Percentiles rank a stretch among this genome's conserved stretches.
These are phyloP conservation scores for Ametastegia equiseti DNA, from an alignment of 2,888 invertebrate genomes.

Conservation along the genomic window DNA sequence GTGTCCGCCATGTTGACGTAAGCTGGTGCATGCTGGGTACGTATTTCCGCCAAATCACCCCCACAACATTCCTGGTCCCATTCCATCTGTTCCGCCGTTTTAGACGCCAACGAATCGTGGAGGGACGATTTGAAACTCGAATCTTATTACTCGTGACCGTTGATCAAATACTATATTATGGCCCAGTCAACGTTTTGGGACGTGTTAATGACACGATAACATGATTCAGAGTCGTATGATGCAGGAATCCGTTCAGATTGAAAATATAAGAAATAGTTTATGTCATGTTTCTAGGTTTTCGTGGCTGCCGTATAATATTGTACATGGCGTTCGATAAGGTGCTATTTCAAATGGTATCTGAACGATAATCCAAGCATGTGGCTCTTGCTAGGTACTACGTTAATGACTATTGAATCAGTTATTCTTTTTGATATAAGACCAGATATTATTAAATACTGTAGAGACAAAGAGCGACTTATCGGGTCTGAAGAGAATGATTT, in stretches of 20 bases:
- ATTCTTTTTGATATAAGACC: conserved; percentile 53
- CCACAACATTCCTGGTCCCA: conserved; percentile 32
- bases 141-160: conserved; percentile 2
- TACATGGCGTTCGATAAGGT: neutral
- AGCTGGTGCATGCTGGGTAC: conserved; percentile 73
- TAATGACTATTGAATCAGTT: conserved; percentile 26
- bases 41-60: conserved; percentile 63
- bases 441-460: conserved; percentile 71
- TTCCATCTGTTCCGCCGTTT: conserved; percentile 46
- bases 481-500: conserved; percentile 75
- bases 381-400: neutral
- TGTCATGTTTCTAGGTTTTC: conserved; percentile 36
- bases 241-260: no score
- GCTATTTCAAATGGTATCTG: neutral
- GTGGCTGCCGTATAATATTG: conserved; percentile 3
- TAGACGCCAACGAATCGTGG: conserved; percentile 47
- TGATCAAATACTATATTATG: no score
- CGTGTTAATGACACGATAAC: no score
- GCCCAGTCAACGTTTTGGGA: no score
- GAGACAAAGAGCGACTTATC: conserved; percentile 75
- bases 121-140: conserved; percentile 41
- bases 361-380: neutral
- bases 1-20: conserved; percentile 89
- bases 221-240: no score
- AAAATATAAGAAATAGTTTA: no score